phyloP scores from a whole-genome alignment of 2,797 vertebrate species.

The Streptopelia turtur region DNA sequence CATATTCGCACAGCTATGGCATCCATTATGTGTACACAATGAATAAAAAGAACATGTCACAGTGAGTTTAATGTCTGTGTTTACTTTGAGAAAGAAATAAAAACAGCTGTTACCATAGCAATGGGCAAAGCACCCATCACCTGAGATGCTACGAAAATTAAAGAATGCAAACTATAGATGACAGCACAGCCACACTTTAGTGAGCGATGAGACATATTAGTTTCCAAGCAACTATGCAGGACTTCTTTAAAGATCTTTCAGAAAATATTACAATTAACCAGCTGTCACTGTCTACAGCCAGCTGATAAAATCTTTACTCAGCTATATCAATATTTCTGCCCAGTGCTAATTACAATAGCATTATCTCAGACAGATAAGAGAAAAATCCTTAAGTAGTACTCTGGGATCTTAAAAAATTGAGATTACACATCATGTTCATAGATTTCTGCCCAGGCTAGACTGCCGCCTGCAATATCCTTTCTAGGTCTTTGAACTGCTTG shows the following conservation, averaged over 20 bases:
- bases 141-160: constrained; percentile 13
- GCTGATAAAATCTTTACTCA: background rate
- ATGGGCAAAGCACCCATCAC: constrained; percentile 11
- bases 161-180: background rate
- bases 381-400: background rate
- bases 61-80: background rate
- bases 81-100: constrained; percentile 41
- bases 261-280: background rate
- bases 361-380: background rate
- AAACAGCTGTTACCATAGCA: constrained; percentile 55
- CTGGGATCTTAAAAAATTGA: background rate
- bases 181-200: background rate
- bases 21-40: background rate
- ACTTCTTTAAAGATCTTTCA: background rate
- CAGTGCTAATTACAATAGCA: background rate
- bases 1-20: background rate
- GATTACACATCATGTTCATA: background rate
- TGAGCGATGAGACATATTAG: background rate
- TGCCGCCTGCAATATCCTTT: background rate
- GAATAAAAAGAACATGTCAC: background rate
- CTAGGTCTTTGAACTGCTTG: background rate
- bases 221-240: background rate
- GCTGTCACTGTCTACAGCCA: background rate
- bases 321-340: background rate
- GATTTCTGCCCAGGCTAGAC: background rate